Evolutionary conservation across 2,888 invertebrate genomes (phyloP).

Genomic region (Lasioglossum zephyrum): DNA sequence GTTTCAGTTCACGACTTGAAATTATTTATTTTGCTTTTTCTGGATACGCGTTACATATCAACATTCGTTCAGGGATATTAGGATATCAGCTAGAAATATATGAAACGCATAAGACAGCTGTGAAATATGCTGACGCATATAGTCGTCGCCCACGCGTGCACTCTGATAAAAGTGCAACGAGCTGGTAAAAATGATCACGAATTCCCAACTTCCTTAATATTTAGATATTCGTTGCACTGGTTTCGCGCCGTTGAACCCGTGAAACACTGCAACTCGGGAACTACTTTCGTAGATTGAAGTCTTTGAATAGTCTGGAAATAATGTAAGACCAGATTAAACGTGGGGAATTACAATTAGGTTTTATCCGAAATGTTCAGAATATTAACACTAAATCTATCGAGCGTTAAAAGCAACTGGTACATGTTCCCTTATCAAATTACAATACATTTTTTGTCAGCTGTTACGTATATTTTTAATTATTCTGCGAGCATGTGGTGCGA

Average conservation of each 20-base stretch:
- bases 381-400: no score
- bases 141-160: not conserved
- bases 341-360: not conserved
- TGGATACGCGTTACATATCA: not conserved
- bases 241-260: not conserved
- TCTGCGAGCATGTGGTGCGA: no score
- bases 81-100: not conserved
- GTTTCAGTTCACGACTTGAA: not conserved
- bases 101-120: not conserved
- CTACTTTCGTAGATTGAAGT: not conserved
- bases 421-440: no score
- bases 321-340: not conserved
- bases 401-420: no score
- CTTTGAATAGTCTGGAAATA: not conserved
- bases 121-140: not conserved
- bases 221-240: not conserved
- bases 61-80: not conserved
- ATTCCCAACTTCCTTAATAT: not conserved
- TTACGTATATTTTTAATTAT: no score
- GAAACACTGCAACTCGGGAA: not conserved
- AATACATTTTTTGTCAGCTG: no score
- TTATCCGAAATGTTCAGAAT: not conserved
- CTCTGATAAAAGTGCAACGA: not conserved
- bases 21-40: not conserved
- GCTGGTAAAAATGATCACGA: not conserved